A percentile compares a stretch with the other conserved stretches of the same genome.
phyloP scores from a whole-genome alignment of 2,797 vertebrate species.

The Petrocephalus sullivani region DNA sequence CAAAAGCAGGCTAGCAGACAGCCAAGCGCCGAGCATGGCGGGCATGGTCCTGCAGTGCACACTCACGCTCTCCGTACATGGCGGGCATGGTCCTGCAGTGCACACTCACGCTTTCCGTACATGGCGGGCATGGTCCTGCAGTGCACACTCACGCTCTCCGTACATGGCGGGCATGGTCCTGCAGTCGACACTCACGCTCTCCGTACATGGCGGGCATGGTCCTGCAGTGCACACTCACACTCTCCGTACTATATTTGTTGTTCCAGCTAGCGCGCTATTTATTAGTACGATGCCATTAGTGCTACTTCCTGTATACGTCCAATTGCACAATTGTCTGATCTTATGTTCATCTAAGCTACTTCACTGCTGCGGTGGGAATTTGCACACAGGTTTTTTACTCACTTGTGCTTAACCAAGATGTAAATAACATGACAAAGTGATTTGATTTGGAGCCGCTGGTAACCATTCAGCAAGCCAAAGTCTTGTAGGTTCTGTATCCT shows the following conservation, averaged over 20 bases:
- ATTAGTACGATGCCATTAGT: no score
- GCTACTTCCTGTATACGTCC: neutral
- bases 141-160: neutral
- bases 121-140: no score
- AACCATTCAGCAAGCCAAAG: neutral
- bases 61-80: neutral
- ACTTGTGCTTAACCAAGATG: neutral
- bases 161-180: neutral
- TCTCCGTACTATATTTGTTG: no score
- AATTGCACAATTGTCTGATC: neutral
- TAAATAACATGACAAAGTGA: neutral
- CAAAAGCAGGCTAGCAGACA: neutral
- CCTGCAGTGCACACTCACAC: no score
- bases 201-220: neutral
- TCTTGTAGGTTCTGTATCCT: neutral
- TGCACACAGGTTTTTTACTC: neutral
- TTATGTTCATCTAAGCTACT: neutral
- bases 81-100: no score
- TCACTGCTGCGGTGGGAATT: neutral
- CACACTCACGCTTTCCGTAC: neutral
- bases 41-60: neutral
- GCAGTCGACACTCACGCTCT: neutral
- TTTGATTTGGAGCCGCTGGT: neutral
- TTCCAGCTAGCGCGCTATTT: no score
- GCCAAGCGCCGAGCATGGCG: neutral